Conservation (phyloP, 2,113 vertebrate species). For the Microtus oregoni region DNA sequence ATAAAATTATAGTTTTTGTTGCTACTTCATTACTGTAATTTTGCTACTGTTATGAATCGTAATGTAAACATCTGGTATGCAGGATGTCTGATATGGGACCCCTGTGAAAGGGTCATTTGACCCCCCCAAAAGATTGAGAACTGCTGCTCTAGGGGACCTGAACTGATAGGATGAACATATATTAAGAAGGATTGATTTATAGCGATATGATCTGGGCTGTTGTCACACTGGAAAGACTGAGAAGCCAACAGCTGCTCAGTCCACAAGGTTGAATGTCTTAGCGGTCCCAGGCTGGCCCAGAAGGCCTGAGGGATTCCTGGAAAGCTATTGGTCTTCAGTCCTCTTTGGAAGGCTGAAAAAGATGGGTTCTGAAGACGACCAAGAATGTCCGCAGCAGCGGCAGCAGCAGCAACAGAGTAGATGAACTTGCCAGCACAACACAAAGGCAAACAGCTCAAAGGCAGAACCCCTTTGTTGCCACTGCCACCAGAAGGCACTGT, state of each 20-base stretch:
- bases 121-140: background rate
- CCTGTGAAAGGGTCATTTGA: too few relatives aligned
- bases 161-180: background rate
- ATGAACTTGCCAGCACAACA: background rate
- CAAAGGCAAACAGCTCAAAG: background rate
- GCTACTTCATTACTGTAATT: background rate
- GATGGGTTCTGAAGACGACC: background rate
- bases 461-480: background rate
- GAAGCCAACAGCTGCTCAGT: too few relatives aligned
- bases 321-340: background rate
- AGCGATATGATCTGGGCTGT: background rate
- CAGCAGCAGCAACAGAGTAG: background rate
- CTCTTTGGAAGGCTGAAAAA: background rate
- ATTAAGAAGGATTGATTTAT: too few relatives aligned
- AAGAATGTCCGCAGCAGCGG: background rate
- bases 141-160: background rate
- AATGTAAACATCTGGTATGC: background rate
- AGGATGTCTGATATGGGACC: background rate
- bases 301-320: background rate
- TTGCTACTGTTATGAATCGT: background rate
- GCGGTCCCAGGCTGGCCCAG: background rate
- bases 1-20: background rate
- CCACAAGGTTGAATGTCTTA: background rate
- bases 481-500: background rate
- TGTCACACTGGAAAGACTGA: background rate